A percentile compares a stretch with the other conserved stretches of the same genome.
phyloP scores from a whole-genome alignment of 2,888 invertebrate species.

The Volucella inanis region DNA sequence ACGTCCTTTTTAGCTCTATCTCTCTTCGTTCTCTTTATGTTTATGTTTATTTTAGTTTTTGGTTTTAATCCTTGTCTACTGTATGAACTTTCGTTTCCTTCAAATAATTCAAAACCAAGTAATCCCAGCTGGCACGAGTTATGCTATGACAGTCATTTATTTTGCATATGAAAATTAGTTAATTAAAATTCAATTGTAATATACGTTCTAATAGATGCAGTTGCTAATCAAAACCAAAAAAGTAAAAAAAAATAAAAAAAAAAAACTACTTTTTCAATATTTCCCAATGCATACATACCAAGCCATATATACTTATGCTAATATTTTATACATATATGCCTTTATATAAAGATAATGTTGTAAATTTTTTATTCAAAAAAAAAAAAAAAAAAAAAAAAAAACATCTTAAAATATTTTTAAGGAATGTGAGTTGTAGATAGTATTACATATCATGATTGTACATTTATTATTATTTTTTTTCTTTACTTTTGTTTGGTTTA shows the following conservation, averaged over 20 bases:
- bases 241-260: slow-evolving; percentile 19
- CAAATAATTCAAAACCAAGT: slow-evolving; percentile 76
- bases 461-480: slow-evolving; percentile 22
- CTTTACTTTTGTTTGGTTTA: not conserved
- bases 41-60: not conserved
- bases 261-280: not conserved
- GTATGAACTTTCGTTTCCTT: slow-evolving; percentile 25
- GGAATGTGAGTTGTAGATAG: slow-evolving; percentile 67
- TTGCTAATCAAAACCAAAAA: slow-evolving; percentile 12
- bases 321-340: slow-evolving; percentile 22
- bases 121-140: slow-evolving; percentile 84
- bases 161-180: slow-evolving; percentile 73
- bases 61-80: slow-evolving; percentile 8
- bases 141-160: slow-evolving; percentile 79
- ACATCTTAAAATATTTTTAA: slow-evolving; percentile 5
- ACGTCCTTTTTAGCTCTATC: not conserved
- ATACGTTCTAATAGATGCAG: slow-evolving; percentile 68
- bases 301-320: slow-evolving; percentile 50
- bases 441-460: slow-evolving; percentile 15
- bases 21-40: not conserved
- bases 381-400: slow-evolving; percentile 27
- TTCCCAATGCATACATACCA: slow-evolving; percentile 57
- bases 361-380: slow-evolving; percentile 40
- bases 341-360: slow-evolving; percentile 43
- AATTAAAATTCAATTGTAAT: slow-evolving; percentile 68